phyloP scores from a whole-genome alignment of 2,113 vertebrate genomes.

The Lepus timidus region DNA sequence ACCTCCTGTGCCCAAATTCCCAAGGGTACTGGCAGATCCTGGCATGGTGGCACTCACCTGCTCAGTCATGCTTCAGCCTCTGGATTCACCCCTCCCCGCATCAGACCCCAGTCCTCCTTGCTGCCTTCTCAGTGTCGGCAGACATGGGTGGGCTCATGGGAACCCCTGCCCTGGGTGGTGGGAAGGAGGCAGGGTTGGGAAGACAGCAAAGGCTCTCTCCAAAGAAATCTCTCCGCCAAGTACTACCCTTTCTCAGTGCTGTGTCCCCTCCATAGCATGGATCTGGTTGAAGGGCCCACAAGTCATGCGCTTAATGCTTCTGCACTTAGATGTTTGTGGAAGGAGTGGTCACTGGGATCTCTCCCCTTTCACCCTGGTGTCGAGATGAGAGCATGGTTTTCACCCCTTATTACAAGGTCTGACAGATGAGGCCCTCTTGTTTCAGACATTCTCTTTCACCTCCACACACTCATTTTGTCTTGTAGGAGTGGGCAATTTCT shows the following conservation, averaged over 20 bases:
- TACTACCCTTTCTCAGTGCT: neutral
- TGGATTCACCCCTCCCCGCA: neutral
- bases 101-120: neutral
- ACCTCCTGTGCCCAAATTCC: neutral
- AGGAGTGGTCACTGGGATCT: neutral
- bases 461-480: neutral
- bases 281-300: neutral
- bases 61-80: neutral
- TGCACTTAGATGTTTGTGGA: neutral
- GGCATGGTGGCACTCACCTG: neutral
- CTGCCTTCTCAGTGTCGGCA: neutral
- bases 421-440: neutral
- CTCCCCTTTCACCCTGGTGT: neutral
- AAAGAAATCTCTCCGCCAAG: neutral
- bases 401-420: neutral
- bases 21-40: fast-evolving
- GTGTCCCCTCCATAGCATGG: neutral
- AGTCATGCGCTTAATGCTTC: neutral
- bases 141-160: neutral
- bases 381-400: neutral
- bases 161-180: neutral
- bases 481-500: neutral
- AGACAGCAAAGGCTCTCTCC: neutral
- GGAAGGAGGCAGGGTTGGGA: neutral
- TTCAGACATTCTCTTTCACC: neutral